These are phyloP conservation scores for human DNA, from an alignment of 2,113 vertebrate genomes.

Conservation along the genomic window DNA sequence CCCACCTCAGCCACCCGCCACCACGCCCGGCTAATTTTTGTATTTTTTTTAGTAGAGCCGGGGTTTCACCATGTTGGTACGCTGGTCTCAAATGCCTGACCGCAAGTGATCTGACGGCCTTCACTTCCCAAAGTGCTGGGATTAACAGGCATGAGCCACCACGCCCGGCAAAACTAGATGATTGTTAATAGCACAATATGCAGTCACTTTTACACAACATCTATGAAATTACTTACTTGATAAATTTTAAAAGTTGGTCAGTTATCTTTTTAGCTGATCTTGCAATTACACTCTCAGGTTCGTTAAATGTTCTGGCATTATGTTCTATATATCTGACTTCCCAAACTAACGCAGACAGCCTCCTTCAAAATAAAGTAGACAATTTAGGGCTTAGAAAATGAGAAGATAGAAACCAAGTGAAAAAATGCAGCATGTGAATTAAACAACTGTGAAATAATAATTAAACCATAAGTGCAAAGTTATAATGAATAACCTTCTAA, in stretches of 20 bases:
- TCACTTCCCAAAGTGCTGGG: too few species aligned
- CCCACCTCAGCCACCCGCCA: too few species aligned
- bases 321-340: slow-evolving; percentile 95
- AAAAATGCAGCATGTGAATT: background rate
- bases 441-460: background rate
- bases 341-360: slow-evolving; percentile 96
- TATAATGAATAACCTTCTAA: background rate
- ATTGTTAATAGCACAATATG: background rate
- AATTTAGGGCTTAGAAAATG: slow-evolving; percentile 33
- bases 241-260: slow-evolving; percentile 94
- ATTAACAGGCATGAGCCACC: too few species aligned
- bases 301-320: slow-evolving; percentile 97
- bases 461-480: background rate
- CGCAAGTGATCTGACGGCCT: too few species aligned
- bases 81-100: too few species aligned
- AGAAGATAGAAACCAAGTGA: background rate
- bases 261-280: slow-evolving; percentile 95
- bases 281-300: slow-evolving; percentile 96
- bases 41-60: too few species aligned
- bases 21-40: too few species aligned
- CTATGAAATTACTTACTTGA: slow-evolving; percentile 88
- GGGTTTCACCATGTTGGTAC: too few species aligned
- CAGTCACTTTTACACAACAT: background rate
- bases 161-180: too few species aligned
- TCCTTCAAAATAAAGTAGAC: slow-evolving; percentile 83